Percentiles rank a stretch among this genome's conserved stretches.
These are phyloP conservation scores for Eupithecia vulgata DNA, from an alignment of 2,888 invertebrate genomes.

Conservation along the genomic window DNA sequence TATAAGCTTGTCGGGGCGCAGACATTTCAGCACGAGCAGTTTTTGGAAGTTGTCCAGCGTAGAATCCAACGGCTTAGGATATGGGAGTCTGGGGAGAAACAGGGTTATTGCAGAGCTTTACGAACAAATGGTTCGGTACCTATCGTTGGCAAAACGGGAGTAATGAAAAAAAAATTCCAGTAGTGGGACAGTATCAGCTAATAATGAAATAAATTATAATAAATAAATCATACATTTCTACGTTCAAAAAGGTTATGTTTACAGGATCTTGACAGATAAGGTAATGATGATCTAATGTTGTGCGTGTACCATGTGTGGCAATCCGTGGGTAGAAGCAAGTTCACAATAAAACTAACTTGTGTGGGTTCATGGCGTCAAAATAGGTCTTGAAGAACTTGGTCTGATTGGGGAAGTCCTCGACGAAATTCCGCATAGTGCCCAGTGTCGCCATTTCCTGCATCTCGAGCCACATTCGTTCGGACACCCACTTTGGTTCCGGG, in stretches of 20 bases:
- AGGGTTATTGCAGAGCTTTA: background rate
- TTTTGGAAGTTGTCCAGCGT: slow-evolving; percentile 89
- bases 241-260: too few species aligned
- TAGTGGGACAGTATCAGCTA: background rate
- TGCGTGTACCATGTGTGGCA: too few species aligned
- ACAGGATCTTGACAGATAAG: too few species aligned
- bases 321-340: background rate
- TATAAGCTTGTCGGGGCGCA: slow-evolving; percentile 93
- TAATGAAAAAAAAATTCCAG: background rate
- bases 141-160: too few species aligned
- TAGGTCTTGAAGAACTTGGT: slow-evolving; percentile 83
- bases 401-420: slow-evolving; percentile 84
- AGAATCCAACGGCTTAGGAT: slow-evolving; percentile 87
- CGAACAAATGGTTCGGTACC: too few species aligned
- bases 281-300: too few species aligned
- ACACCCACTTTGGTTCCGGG: slow-evolving; percentile 92
- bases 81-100: slow-evolving; percentile 72
- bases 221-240: too few species aligned
- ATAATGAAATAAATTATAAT: too few species aligned
- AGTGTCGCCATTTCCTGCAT: slow-evolving; percentile 88
- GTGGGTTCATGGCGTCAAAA: slow-evolving; percentile 88
- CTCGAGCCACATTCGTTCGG: slow-evolving; percentile 91
- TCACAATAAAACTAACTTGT: slow-evolving; percentile 70
- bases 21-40: slow-evolving; percentile 89
- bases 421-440: slow-evolving; percentile 85